Evolutionary conservation across 2,888 invertebrate species (phyloP).

Genomic region (Hypolimnas misippus): DNA sequence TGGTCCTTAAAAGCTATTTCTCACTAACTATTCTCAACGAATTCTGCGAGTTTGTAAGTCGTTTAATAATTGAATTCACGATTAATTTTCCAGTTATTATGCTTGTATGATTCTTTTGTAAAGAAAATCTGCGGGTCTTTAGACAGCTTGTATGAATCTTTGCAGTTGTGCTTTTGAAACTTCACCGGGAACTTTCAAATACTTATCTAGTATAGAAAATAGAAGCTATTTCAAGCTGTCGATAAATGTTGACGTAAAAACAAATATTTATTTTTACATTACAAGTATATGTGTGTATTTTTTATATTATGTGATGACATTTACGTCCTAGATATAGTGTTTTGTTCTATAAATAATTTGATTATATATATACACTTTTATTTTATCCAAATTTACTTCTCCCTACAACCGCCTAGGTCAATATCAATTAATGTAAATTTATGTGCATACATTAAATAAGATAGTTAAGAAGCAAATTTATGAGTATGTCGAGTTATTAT

Average conservation of each 20-base stretch:
- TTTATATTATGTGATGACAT: no score
- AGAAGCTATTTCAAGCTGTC: background rate
- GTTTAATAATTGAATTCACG: background rate
- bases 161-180: background rate
- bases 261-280: no score
- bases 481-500: no score
- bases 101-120: background rate
- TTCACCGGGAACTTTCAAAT: background rate
- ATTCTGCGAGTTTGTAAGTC: background rate
- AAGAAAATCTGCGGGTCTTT: background rate
- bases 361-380: background rate
- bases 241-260: background rate
- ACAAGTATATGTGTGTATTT: no score
- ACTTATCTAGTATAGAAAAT: slow-evolving; percentile 6
- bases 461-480: background rate
- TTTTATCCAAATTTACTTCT: background rate
- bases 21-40: background rate
- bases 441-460: background rate
- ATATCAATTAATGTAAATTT: background rate
- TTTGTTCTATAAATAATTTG: no score
- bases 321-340: no score
- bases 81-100: slow-evolving; percentile 3
- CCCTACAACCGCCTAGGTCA: background rate
- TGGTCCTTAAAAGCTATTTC: background rate
- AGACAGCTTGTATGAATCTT: background rate